Conservation (phyloP, 2,113 vertebrate species). For the Callipepla squamata region DNA sequence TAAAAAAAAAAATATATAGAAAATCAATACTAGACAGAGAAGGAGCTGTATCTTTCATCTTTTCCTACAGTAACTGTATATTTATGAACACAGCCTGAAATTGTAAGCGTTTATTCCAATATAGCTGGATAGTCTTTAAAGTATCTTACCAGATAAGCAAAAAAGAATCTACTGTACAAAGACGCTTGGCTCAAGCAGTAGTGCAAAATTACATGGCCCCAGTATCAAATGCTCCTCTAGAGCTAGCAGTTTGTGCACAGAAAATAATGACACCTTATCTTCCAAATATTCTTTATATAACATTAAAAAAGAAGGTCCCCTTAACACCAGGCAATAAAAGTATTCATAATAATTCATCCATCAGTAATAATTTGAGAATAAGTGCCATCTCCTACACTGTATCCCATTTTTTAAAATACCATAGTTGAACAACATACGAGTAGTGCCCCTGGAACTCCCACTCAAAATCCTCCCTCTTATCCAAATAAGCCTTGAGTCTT, state of each 20-base stretch:
- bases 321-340: conserved; percentile 11
- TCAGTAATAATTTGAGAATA: conserved; percentile 1
- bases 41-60: background rate
- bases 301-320: background rate
- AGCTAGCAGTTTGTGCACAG: conserved; percentile 31
- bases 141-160: conserved; percentile 22
- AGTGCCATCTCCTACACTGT: background rate
- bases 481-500: background rate
- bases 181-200: conserved; percentile 52
- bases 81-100: background rate
- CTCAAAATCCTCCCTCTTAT: background rate
- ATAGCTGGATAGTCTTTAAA: background rate
- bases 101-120: background rate
- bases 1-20: no score
- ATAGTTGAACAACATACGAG: background rate
- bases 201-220: conserved; percentile 52
- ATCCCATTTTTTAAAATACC: background rate
- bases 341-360: background rate
- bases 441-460: background rate
- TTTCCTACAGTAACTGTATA: background rate
- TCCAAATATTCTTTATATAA: conserved; percentile 13
- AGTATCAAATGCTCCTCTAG: background rate
- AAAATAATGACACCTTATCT: background rate
- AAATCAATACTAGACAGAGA: background rate
- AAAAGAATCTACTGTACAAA: conserved; percentile 33